phyloP scores from a whole-genome alignment of 1,140 invertebrate genomes.

The Thaumatotibia leucotreta region DNA sequence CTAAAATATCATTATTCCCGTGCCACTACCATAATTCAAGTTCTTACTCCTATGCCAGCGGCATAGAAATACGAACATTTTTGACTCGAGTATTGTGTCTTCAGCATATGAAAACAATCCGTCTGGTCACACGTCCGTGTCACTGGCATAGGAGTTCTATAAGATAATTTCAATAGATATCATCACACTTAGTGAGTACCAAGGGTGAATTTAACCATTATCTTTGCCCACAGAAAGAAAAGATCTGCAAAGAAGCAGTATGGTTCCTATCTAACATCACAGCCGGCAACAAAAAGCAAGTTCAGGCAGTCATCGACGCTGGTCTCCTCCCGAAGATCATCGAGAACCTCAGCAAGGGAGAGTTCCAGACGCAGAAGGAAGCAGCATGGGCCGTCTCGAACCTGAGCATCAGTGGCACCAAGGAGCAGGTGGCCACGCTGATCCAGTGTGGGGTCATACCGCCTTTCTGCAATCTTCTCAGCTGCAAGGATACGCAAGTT shows the following conservation, averaged over 20 bases:
- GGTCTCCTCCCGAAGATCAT: conserved; percentile 96
- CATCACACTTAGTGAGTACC: too few relatives aligned
- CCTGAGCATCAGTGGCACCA: conserved; percentile 97
- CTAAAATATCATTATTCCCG: too few relatives aligned
- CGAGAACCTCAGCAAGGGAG: conserved; percentile 93
- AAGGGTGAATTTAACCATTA: too few relatives aligned
- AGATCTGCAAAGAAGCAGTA: conserved; percentile 95
- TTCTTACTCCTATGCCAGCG: too few relatives aligned
- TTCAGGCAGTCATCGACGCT: conserved; percentile 98
- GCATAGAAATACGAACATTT: too few relatives aligned
- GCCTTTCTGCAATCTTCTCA: conserved; percentile 92
- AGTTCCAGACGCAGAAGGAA: conserved; percentile 99
- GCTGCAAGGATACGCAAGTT: conserved; percentile 93
- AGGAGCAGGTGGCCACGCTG: conserved; percentile 91
- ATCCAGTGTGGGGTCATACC: conserved; percentile 93
- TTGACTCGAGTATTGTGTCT: too few relatives aligned
- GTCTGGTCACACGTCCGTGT: too few relatives aligned
- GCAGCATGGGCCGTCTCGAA: conserved; percentile 99
- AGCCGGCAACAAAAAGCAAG: conserved; percentile 97
- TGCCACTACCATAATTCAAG: too few relatives aligned
- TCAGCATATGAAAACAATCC: too few relatives aligned
- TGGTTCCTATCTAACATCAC: conserved; percentile 99
- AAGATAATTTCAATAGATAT: too few relatives aligned
- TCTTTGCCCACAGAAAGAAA: conserved; percentile 74
- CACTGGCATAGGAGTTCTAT: too few relatives aligned